Conservation (phyloP, 2,113 vertebrate genomes). For the Pantherophis guttatus region DNA sequence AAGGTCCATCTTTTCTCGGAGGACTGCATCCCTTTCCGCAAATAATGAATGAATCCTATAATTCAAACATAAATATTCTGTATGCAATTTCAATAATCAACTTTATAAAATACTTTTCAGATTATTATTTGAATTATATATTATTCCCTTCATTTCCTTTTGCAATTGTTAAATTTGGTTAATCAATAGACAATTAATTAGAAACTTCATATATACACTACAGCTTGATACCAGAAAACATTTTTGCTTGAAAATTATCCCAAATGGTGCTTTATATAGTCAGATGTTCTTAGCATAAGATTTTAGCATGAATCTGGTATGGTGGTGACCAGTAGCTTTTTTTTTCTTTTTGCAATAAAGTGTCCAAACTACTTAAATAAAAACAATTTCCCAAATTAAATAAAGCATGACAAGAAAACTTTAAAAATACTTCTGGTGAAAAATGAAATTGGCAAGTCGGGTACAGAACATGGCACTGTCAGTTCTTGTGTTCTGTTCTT, state of each 20-base stretch:
- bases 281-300: background rate
- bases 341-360: background rate
- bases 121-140: background rate
- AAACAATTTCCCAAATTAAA: background rate
- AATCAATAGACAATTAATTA: background rate
- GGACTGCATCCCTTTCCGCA: constrained; percentile 4
- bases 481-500: background rate
- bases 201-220: background rate
- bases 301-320: background rate
- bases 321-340: background rate
- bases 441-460: background rate
- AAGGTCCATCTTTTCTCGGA: background rate
- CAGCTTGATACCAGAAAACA: background rate
- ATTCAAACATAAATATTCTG: background rate
- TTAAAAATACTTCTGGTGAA: background rate
- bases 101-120: background rate
- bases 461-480: background rate
- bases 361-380: background rate
- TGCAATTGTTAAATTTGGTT: background rate
- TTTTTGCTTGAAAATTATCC: background rate
- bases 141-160: background rate
- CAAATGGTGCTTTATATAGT: background rate
- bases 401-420: background rate
- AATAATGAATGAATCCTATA: constrained; percentile 6
- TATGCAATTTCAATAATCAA: background rate